Conservation (phyloP, 2,888 invertebrate species). For the Lycia hirtaria region DNA sequence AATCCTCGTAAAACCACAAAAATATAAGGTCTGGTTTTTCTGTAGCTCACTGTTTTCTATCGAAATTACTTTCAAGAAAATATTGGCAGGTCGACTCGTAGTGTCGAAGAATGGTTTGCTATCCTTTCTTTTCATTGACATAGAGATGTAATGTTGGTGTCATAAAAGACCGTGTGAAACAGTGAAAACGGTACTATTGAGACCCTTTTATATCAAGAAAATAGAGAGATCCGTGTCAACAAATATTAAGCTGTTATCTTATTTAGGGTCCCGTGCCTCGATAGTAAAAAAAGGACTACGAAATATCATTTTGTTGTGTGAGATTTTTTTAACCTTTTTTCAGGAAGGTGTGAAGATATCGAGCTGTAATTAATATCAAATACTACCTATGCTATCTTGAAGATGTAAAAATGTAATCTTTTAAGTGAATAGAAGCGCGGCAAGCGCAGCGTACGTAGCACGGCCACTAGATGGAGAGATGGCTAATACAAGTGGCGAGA, state of each 20-base stretch:
- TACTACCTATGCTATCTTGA: too few species aligned
- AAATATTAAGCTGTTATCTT: conserved; percentile 6
- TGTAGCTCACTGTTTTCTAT: neutral
- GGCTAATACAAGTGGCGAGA: too few species aligned
- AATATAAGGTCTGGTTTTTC: conserved; percentile 13
- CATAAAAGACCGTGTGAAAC: neutral
- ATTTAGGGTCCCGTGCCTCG: too few species aligned
- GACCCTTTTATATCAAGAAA: conserved; percentile 5
- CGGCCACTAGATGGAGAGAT: too few species aligned
- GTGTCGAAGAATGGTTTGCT: neutral
- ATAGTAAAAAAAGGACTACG: too few species aligned
- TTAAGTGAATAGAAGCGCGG: too few species aligned
- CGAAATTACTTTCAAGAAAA: conserved; percentile 4
- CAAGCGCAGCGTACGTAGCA: too few species aligned
- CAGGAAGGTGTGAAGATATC: too few species aligned
- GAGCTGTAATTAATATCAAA: too few species aligned
- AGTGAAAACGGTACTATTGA: neutral
- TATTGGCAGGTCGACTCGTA: neutral
- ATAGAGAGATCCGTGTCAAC: neutral
- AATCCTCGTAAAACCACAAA: conserved; percentile 8
- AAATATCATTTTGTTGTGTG: too few species aligned
- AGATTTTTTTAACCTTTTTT: too few species aligned
- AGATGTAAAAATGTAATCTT: too few species aligned
- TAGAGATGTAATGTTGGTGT: neutral
- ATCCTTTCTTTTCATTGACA: conserved; percentile 2